Base-by-base conservation (phyloP, 2,113 vertebrate genomes). In the Sander vitreus region DNA sequence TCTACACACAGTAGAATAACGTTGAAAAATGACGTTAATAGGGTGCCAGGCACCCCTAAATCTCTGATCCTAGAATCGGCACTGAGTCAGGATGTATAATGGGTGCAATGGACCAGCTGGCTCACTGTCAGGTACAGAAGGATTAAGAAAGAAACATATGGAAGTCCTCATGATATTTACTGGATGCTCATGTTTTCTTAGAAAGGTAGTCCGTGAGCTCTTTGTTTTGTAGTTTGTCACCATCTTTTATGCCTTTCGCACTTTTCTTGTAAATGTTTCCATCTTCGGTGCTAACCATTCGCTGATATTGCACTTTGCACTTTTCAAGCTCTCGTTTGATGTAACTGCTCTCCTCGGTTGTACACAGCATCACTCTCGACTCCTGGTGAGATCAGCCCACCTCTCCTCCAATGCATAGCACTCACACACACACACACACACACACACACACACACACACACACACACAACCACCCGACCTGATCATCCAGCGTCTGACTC, bases 401-500 rank as follows among this genome's bases (percentile, higher is more conserved):
- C 11, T 55, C 75, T 72, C 18, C 13, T 39, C 18, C 36, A 67
- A 76, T 4, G 16, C 54, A 57, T 45, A 68, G 27, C 81, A 63
- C 45, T 33, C 54, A 66, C 76, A 84, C 21, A 73, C 70, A 66
- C 76, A 33, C 30, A 3, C 30, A 30, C 30, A 30, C 30, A 5
- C 30, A 30, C 30, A 30, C n/a, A n/a, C n/a, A n/a, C n/a, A n/a
- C 30, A 30, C 30, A 30, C 30, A 30, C 30, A 33, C 30, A 33
- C 30, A 5, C 30, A 47, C 8, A 67, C 83, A 23, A 47, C 58
- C 64, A 39, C 58, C 36, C 65, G 39, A 39, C 39, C 39, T 39
- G 39, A 39, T 64, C 58, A 72, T 76, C 58, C 78, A 58, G 85
- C 59, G n/a, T 78, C 62, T 51, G 85, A 72, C 90, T 88, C 89